Percentiles rank a stretch among this genome's conserved stretches.
Conservation (phyloP, 1,140 invertebrate species). For the Adelges cooleyi region DNA sequence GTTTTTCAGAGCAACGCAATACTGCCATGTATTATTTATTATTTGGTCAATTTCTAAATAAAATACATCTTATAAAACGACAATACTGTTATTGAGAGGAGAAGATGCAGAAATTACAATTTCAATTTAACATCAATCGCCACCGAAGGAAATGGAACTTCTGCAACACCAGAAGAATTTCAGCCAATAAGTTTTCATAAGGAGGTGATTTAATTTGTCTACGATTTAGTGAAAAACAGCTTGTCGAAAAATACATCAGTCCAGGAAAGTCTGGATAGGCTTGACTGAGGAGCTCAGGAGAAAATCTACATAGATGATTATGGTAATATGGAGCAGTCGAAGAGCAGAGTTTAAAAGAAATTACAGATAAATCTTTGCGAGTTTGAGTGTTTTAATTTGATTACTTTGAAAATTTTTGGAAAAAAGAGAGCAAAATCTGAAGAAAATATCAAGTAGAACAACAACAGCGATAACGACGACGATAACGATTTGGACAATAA, state of each 20-base stretch:
- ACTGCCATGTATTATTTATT: too few relatives aligned
- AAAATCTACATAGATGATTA: background rate
- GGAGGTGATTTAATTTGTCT: background rate
- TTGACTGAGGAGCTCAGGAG: background rate
- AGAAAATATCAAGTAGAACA: too few relatives aligned
- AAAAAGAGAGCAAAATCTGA: too few relatives aligned
- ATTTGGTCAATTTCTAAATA: too few relatives aligned
- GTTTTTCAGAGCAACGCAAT: too few relatives aligned
- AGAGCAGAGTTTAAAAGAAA: background rate
- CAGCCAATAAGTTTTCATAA: conserved; percentile 3
- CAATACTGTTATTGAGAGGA: too few relatives aligned
- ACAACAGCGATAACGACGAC: too few relatives aligned
- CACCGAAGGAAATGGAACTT: background rate
- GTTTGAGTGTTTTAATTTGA: too few relatives aligned
- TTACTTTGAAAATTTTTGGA: too few relatives aligned
- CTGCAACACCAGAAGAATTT: conserved; percentile 1
- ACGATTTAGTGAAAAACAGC: background rate
- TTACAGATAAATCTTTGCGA: background rate
- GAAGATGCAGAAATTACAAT: background rate
- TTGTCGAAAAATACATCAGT: background rate
- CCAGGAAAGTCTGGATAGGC: background rate
- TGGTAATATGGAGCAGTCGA: background rate
- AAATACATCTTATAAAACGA: too few relatives aligned
- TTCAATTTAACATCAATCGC: conserved; percentile 8
- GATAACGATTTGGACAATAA: too few relatives aligned